Base-by-base conservation (phyloP, 2,888 invertebrate species). In the Nebria salina region DNA sequence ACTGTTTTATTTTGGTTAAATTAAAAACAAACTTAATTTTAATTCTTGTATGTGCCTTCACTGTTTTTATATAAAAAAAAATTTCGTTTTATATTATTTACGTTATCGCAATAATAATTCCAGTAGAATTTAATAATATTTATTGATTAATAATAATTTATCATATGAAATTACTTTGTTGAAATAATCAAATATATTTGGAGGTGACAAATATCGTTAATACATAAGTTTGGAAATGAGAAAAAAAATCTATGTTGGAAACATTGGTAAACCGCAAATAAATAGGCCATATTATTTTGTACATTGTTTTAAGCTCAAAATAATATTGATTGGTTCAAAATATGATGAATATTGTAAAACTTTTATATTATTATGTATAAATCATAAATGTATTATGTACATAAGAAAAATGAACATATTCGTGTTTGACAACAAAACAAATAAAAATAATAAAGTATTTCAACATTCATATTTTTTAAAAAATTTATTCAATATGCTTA, bases 261-360 rank as follows among this genome's bases (percentile, higher is more conserved):
- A 54, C 34, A 54, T 11, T 54, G 54, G 54, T 11, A 54, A 54
- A 54, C 8, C 4, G 7, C 7, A 68, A 15, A 68, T n/a, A 68
- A 77, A 76, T 68, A 65, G 74, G 79, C 79, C 79, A 79, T 79
- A 79, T 79, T 79, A 79, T 79, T 79, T 79, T 79, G 73, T 66
- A 79, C 42, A 42, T 54, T 54, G 20, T 25, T 11, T 72, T 79
- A 74, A 74, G 79, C 74, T 79, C 79, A 75, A 80, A 75, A 41
- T 73, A n/a, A 26, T 73, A n/a, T 68, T 68, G 26, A 20, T 70
- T 70, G 70, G 20, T 3, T 73, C 5, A 3, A 41, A n/a, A 73
- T 41, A 34, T 42, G 13, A 73, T 73, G 42, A n/a, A 34, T 72
- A 72, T n/a, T 73, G 43, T n/a, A 73, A 41, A 75, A 75, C 70